Base-by-base conservation (phyloP, 2,888 invertebrate genomes). In the Meandrusa payeni region DNA sequence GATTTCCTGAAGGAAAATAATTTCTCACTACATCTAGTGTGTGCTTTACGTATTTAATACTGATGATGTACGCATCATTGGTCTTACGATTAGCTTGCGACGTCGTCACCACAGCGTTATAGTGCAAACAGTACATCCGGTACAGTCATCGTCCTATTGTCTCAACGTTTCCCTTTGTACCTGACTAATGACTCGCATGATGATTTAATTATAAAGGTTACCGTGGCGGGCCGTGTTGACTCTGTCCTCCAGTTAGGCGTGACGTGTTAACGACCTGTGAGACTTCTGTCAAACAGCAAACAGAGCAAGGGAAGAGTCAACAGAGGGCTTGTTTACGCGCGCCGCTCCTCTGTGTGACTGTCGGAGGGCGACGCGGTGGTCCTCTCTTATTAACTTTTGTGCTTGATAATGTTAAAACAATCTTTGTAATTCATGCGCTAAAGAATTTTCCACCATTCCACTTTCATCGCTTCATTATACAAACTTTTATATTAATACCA, bases 241-340 rank as follows among this genome's bases (percentile, higher is more conserved):
- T 60, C 55, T 64, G 64, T 70, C 59, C 61, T 64, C 60, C 69
- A 73, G 76, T 81, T 76, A 79, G 74, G 69, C 68, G 67, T 73
- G 77, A 80, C 64, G 73, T 78, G 83, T 73, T 85, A 87, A 87
- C 76, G 80, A 85, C 81, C 83, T 81, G 85, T 82, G 82, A 81
- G 80, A 81, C 70, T 79, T 85, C 82, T 83, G 85, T 83, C 86
- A 85, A 85, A 85, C 76, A 74, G 72, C 70, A 85, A 85, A 85
- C 81, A 85, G 55, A 60, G 51, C 53, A 59, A 64, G 67, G 59
- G 59, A 50, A 69, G 57, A 54, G 71, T 57, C 76, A 79, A 81
- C 80, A 80, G 60, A 54, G 64, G 59, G 40, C 51, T 76, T 75
- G 78, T 79, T 78, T 70, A 54, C 51, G 48, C 46, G 53, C 32